Evolutionary conservation across 2,888 invertebrate species (phyloP), one percentile per base, ranked within the genome.

Genomic region (Salpingus planirostris): DNA sequence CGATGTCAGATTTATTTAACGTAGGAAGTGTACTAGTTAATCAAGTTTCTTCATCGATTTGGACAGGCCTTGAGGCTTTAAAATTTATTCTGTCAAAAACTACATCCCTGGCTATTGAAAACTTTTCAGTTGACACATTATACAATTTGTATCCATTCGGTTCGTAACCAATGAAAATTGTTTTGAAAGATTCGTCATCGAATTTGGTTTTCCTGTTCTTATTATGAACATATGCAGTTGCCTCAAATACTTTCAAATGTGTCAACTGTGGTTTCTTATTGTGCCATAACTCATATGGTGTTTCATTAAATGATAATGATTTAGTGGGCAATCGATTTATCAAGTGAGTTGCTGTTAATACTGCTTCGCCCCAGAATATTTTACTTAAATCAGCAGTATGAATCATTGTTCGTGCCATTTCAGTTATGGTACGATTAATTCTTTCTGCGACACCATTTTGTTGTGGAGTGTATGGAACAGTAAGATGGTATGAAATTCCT

Each of bases 161-260:
- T 43, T 46, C 51, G 44, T 52, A 57, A 4, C 52, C 55, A 11
- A 52, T 46, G 11, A 59, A 29, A 37, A 55, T 52, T 14, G 46
- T 53, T 50, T 59, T 58, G 42, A 39, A 49, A 30, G 58, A 58
- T 39, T 55, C 59, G 24, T 49, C 39, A 40, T 59, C 55, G 43
- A 57, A 53, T 44, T 57, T 57, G 3, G 33, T 33, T 36, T 49
- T 47, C 38, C 40, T 40, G 13, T 36, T 44, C 52, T 58, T 58
- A 43, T 52, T 48, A 45, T 54, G 52, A n/a, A 54, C 40, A 40
- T 49, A 57, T 13, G 47, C 52, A 2, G 54, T 60, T 12, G 49
- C 49, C 38, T 53, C 53, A 41, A 58, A 59, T 29, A 51, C 38
- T 36, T 40, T 47, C 24, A 57, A 41, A 46, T 50, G 38, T 38